These are phyloP conservation scores for Nothocercus julius DNA, from an alignment of 2,113 vertebrate species.

Conservation along the genomic window DNA sequence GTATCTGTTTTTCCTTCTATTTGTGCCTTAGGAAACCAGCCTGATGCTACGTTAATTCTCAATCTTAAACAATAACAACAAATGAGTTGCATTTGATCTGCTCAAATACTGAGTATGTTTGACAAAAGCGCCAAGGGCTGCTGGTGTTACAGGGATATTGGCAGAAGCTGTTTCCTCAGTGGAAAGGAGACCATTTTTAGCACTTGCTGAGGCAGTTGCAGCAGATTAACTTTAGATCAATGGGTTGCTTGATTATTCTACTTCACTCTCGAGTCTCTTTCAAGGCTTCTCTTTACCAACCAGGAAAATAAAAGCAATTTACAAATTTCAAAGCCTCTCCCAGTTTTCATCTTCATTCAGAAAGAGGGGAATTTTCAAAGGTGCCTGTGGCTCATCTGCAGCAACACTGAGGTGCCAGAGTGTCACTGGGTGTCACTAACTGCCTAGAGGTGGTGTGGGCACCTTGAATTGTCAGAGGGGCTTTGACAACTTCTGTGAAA, in stretches of 20 bases:
- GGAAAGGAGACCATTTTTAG: slow-evolving; percentile 51
- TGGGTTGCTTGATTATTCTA: slow-evolving; percentile 79
- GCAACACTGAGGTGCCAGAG: neutral
- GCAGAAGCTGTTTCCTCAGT: slow-evolving; percentile 62
- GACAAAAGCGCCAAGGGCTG: slow-evolving; percentile 56
- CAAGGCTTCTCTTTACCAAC: slow-evolving; percentile 69
- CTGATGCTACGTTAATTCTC: slow-evolving; percentile 65
- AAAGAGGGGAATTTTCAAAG: slow-evolving; percentile 59
- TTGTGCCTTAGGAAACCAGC: slow-evolving; percentile 47
- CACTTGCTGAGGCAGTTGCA: slow-evolving; percentile 69
- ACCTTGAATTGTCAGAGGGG: neutral
- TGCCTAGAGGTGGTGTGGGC: neutral
- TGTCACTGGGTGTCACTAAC: neutral
- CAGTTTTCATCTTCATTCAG: slow-evolving; percentile 69
- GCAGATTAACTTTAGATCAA: slow-evolving; percentile 78
- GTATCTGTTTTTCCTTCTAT: slow-evolving; percentile 52
- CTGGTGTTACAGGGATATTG: slow-evolving; percentile 58
- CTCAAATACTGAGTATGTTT: slow-evolving; percentile 41
- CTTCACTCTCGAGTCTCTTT: slow-evolving; percentile 58
- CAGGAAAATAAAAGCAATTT: slow-evolving; percentile 75
- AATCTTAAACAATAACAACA: slow-evolving; percentile 77
- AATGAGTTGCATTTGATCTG: slow-evolving; percentile 75
- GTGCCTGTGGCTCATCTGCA: neutral
- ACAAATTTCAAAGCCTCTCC: slow-evolving; percentile 69
- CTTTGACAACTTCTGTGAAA: neutral